Base-by-base conservation (phyloP, 2,113 vertebrate genomes). In the Collichthys lucidus region DNA sequence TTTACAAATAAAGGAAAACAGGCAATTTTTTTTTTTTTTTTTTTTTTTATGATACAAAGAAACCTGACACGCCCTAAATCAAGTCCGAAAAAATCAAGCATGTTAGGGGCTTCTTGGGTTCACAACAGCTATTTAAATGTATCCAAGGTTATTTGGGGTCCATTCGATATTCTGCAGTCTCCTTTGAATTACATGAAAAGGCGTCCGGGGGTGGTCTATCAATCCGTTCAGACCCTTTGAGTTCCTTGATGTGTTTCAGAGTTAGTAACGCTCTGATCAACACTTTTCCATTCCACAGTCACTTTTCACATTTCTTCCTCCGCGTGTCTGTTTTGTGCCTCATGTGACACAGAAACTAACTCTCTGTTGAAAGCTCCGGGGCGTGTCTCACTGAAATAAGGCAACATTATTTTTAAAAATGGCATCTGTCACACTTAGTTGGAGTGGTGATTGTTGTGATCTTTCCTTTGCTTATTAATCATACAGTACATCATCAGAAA, bases 1-100 rank as follows among this genome's bases (percentile, higher is more conserved):
- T 92, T 94, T 92, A 93, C 88, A 93, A 94, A 93, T 87, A 90
- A 94, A 92, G 91, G 87, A 92, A 93, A 93, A 93, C 92, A 94
- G 91, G 92, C 93, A 92, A 70, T 88, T 86, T 85, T 86, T 35
- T 35, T 35, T 26, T 26, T 31, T 31, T 31, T 31, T 35, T 35
- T 31, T 31, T 35, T 35, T 40, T 87, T 89, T 91, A 92, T 92
- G 82, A 90, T 92, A 93, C 89, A 93, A 93, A 94, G 88, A 92
- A 91, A 92, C 90, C 92, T 88, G 87, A 90, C 91, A 92, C 87
- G 80, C 91, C 92, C 89, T 84, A 91, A 89, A 90, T 88, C 77
- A 91, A 93, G 91, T 92, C 86, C 80, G n/a, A 88, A 88, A 91
- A 91, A 91, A 92, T 83, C 86, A 91, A 93, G 86, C 91, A 91